Evolutionary conservation across 1,140 invertebrate species (phyloP).

Genomic region (Drosophila parabipectinata): DNA sequence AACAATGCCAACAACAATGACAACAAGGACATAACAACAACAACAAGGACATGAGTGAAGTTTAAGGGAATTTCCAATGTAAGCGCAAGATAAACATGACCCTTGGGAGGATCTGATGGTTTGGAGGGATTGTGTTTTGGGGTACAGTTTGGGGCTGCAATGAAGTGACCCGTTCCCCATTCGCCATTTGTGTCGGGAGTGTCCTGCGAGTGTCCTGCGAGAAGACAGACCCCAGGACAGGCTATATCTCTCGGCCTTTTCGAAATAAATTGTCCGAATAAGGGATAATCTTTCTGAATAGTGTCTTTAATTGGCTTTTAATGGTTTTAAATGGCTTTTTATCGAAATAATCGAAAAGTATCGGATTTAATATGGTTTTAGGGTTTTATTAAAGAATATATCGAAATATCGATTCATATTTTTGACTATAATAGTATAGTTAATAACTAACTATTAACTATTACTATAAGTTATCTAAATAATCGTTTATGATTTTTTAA

Average conservation of each 20-base stretch:
- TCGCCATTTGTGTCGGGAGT: not conserved
- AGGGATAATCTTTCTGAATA: conserved; percentile 2
- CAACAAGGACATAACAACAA: conserved; percentile 7
- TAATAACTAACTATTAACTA: no score
- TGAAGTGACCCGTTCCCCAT: conserved; percentile 8
- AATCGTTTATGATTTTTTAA: no score
- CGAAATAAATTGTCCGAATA: not conserved
- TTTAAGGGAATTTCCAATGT: conserved; percentile 67
- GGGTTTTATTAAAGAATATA: no score
- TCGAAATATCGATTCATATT: no score
- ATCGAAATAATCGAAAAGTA: not conserved
- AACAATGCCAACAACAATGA: conserved; percentile 34
- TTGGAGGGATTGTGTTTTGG: not conserved
- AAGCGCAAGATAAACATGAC: conserved; percentile 77
- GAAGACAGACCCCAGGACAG: conserved; percentile 55
- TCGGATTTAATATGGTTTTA: not conserved
- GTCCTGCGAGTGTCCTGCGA: conserved; percentile 31
- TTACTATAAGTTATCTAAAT: no score
- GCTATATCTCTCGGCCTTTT: not conserved
- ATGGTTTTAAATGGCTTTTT: not conserved
- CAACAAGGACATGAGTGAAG: conserved; percentile 40
- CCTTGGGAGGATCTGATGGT: conserved; percentile 38
- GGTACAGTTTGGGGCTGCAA: not conserved
- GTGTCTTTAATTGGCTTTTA: not conserved
- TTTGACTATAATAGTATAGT: no score